Percentiles rank a stretch among this genome's conserved stretches.
phyloP scores from a whole-genome alignment of 2,113 vertebrate species.

The Trachemys scripta region DNA sequence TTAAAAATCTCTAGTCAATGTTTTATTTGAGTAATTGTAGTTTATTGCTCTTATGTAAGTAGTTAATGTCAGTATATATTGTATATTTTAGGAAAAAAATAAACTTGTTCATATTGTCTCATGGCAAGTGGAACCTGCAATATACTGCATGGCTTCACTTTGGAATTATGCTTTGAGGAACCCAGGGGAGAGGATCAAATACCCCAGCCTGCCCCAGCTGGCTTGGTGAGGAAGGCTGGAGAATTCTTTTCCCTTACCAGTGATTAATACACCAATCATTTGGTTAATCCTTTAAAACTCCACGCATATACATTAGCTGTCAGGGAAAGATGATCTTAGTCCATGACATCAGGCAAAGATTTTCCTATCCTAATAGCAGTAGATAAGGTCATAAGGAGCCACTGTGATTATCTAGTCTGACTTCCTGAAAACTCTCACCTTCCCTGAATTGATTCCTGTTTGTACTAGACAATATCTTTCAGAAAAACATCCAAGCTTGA shows the following conservation, averaged over 20 bases:
- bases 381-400: neutral
- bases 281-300: neutral
- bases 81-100: neutral
- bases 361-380: neutral
- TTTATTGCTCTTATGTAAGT: rapidly evolving
- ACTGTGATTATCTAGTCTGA: neutral
- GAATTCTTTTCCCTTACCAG: neutral
- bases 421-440: neutral
- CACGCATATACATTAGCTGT: neutral
- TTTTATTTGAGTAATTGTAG: rapidly evolving
- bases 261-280: neutral
- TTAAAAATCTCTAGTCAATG: neutral
- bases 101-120: neutral
- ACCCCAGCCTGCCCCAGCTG: neutral
- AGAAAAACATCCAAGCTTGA: neutral
- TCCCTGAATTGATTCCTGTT: neutral
- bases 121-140: neutral
- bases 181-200: neutral
- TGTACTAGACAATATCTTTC: neutral
- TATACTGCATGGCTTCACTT: neutral
- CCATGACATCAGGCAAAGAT: neutral
- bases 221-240: neutral
- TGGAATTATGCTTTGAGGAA: neutral
- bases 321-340: neutral
- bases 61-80: neutral